Percentiles rank a stretch among this genome's conserved stretches.
Conservation (phyloP, 2,888 invertebrate species). For the Nebria salina region DNA sequence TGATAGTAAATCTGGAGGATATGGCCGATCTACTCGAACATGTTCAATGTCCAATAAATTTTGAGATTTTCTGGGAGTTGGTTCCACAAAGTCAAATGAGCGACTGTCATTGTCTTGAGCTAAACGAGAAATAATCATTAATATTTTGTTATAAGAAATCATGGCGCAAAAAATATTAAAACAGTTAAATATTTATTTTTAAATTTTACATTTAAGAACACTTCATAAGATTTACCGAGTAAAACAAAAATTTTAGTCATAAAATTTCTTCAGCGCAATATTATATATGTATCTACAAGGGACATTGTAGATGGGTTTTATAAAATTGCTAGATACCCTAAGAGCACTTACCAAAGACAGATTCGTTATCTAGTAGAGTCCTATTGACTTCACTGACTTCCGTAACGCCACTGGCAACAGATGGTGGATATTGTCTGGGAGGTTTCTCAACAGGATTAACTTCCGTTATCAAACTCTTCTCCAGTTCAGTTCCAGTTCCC, state of each 20-base stretch:
- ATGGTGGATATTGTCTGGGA: slow-evolving; percentile 78
- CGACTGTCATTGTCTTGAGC: slow-evolving; percentile 76
- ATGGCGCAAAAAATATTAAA: neutral
- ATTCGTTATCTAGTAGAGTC: slow-evolving; percentile 82
- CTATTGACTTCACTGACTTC: slow-evolving; percentile 86
- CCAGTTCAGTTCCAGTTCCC: slow-evolving; percentile 83
- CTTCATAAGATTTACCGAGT: no score
- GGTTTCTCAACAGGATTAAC: slow-evolving; percentile 88
- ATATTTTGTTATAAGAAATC: neutral
- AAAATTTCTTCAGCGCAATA: no score
- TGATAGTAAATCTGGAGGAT: slow-evolving; percentile 84
- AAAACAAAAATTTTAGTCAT: no score
- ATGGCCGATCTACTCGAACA: slow-evolving; percentile 69
- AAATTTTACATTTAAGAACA: no score
- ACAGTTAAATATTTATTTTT: no score
- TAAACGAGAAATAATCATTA: slow-evolving; percentile 34
- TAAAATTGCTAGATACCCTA: no score
- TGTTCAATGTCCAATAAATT: slow-evolving; percentile 67
- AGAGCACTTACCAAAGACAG: slow-evolving; percentile 75
- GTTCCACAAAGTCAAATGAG: slow-evolving; percentile 73
- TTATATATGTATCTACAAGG: no score
- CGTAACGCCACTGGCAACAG: slow-evolving; percentile 77
- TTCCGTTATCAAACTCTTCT: slow-evolving; percentile 84
- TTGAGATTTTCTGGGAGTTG: slow-evolving; percentile 66
- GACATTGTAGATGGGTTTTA: no score